Conservation (phyloP, 2,113 vertebrate species). For the Nannospalax galili region DNA sequence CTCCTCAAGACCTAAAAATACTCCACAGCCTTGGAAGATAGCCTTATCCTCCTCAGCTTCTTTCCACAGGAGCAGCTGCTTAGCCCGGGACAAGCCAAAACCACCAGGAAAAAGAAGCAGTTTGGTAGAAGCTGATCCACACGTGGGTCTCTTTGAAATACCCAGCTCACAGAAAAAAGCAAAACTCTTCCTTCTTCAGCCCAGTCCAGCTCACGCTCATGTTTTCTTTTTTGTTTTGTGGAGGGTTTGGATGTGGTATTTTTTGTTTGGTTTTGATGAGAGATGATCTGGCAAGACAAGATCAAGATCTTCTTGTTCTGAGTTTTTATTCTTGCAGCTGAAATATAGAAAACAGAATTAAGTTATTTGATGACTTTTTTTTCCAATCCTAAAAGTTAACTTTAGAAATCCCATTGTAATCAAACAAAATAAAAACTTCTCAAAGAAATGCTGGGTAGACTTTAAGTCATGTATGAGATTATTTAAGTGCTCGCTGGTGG, state of each 20-base stretch:
- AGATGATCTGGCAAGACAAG: neutral
- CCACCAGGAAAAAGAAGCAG: neutral
- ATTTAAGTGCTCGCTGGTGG: neutral
- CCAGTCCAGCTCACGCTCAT: neutral
- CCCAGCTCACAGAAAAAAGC: neutral
- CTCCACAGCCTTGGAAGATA: conserved; percentile 54
- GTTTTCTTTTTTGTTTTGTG: neutral
- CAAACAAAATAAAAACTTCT: conserved; percentile 42
- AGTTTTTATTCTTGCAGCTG: conserved; percentile 32
- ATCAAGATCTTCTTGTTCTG: conserved; percentile 1
- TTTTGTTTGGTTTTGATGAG: neutral
- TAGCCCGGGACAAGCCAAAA: conserved; percentile 8
- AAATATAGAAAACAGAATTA: conserved; percentile 7
- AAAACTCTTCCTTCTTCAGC: neutral
- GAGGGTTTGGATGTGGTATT: neutral
- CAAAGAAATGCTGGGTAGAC: neutral
- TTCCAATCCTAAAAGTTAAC: conserved; percentile 15
- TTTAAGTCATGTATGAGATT: neutral
- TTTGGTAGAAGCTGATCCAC: conserved; percentile 4
- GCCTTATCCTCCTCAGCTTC: conserved; percentile 47
- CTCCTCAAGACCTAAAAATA: conserved; percentile 80
- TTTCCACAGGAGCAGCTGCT: conserved; percentile 4
- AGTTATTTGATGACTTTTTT: neutral
- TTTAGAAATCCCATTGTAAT: neutral
- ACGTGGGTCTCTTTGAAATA: conserved; percentile 42